Percentiles rank a stretch among this genome's conserved stretches.
Evolutionary conservation across 2,888 invertebrate genomes (phyloP).

Genomic region (Rambutsinella grinnellia): DNA sequence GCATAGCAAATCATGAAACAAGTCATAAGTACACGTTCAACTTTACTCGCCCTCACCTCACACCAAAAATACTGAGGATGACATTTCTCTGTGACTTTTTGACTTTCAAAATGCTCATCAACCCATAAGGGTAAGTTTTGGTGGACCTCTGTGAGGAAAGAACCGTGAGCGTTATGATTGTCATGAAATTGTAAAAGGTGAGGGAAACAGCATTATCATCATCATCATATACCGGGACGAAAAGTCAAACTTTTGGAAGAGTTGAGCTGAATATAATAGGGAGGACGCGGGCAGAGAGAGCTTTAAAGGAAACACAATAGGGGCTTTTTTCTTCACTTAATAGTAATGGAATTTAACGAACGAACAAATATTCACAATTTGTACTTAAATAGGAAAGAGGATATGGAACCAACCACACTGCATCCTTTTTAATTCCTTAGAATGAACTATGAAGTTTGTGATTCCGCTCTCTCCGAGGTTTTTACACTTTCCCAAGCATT

Average conservation of each 20-base stretch:
- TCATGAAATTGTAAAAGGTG: neutral
- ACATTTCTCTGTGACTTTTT: conserved; percentile 43
- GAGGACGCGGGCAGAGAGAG: too few relatives aligned
- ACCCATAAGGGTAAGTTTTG: too few relatives aligned
- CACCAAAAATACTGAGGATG: conserved; percentile 26
- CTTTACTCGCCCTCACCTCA: neutral
- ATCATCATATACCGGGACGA: neutral
- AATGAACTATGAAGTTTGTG: neutral
- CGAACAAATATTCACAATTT: neutral
- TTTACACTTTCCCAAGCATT: too few relatives aligned
- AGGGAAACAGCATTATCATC: neutral
- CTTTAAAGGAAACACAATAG: neutral
- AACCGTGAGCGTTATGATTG: neutral
- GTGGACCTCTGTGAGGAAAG: conserved; percentile 4
- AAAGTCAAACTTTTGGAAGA: neutral
- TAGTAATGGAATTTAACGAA: neutral
- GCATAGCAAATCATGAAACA: neutral
- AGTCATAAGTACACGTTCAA: neutral
- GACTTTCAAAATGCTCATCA: conserved; percentile 13
- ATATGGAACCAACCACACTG: too few relatives aligned
- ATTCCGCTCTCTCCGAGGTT: neutral
- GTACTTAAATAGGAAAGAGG: too few relatives aligned
- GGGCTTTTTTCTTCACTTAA: neutral
- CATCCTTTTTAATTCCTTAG: too few relatives aligned
- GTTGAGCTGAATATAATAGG: neutral